Percentiles rank a stretch among this genome's conserved stretches.
Conservation (phyloP, 2,113 vertebrate genomes). For the Leptodactylus fuscus region DNA sequence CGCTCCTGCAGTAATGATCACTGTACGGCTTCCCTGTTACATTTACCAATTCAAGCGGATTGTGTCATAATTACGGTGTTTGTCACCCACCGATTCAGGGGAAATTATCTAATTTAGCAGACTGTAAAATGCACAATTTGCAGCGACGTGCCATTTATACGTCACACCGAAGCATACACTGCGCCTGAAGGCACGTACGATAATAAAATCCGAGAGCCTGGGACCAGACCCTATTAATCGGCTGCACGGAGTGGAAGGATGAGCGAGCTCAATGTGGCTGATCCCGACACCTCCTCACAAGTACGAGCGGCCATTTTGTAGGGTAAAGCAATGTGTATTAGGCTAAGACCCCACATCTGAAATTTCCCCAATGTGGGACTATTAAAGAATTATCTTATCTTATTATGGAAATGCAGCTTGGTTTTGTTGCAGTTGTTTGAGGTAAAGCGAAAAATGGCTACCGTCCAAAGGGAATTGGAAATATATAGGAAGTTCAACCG, state of each 20-base stretch:
- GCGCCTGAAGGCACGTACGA: neutral
- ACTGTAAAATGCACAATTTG: neutral
- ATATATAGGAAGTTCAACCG: no score
- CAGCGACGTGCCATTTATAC: neutral
- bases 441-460: no score
- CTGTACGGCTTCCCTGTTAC: neutral
- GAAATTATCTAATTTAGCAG: constrained; percentile 35
- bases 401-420: no score
- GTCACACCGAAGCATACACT: constrained; percentile 11
- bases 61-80: constrained; percentile 48
- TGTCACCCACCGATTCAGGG: constrained; percentile 20
- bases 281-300: neutral
- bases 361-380: no score
- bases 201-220: neutral
- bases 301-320: neutral
- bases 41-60: constrained; percentile 33
- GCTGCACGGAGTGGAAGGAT: neutral
- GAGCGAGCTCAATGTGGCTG: neutral
- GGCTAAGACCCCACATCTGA: no score
- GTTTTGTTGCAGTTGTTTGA: no score
- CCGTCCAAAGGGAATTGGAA: no score
- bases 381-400: no score
- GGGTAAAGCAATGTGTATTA: no score
- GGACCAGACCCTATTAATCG: neutral
- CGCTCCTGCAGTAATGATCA: neutral